A percentile compares a stretch with the other conserved stretches of the same genome.
These are phyloP conservation scores for Pteropus rufus DNA, from an alignment of 2,797 vertebrate genomes.

Conservation along the genomic window DNA sequence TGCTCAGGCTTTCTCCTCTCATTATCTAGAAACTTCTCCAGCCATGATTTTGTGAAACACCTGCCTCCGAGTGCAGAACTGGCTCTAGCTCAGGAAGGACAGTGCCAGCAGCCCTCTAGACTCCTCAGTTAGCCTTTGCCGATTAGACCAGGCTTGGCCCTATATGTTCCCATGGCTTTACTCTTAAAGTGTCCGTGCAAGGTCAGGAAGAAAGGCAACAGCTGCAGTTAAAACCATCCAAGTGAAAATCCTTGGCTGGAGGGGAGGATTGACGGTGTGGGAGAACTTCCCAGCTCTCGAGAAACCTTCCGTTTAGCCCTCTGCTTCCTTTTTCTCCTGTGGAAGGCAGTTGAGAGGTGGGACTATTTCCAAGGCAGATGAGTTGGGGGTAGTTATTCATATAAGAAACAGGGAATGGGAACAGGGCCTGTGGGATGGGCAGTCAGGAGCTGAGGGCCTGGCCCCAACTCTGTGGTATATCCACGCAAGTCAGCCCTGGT, in stretches of 20 bases:
- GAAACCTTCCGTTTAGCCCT: not conserved
- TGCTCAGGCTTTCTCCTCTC: not conserved
- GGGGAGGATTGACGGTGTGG: not conserved
- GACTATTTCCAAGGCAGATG: not conserved
- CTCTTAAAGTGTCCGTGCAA: not conserved
- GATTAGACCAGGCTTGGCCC: not conserved
- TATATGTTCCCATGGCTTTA: not conserved
- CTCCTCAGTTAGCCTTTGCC: not conserved
- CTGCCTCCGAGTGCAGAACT: not conserved
- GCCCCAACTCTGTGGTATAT: not conserved
- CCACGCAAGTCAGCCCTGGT: not conserved
- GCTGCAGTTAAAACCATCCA: not conserved
- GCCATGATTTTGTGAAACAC: not conserved
- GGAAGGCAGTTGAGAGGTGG: not conserved
- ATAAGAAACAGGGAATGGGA: not conserved
- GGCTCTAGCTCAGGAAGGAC: not conserved
- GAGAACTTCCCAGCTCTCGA: not conserved
- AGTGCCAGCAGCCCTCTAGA: not conserved
- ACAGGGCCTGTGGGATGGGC: not conserved
- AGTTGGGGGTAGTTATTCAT: not conserved
- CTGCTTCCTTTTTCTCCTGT: not conserved
- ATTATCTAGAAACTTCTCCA: not conserved
- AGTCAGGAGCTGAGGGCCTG: not conserved
- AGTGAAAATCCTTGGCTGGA: not conserved
- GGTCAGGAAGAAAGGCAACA: not conserved